A percentile compares a stretch with the other conserved stretches of the same genome.
phyloP scores from a whole-genome alignment of 2,113 vertebrate species.

The Glaucomys volans region DNA sequence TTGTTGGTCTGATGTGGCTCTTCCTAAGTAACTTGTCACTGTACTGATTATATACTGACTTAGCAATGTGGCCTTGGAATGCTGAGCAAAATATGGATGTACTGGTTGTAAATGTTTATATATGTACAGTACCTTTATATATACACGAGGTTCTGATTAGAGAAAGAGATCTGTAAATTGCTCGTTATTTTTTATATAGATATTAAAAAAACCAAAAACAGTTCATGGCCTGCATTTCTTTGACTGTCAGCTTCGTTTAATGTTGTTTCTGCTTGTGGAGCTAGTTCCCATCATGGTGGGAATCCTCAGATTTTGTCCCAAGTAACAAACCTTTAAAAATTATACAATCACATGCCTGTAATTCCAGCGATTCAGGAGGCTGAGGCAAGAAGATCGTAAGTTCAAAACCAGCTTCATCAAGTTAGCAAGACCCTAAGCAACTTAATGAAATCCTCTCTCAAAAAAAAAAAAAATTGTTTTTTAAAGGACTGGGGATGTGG shows the following conservation, averaged over 20 bases:
- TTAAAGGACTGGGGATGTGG: no score
- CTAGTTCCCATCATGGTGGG: not conserved
- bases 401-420: no score
- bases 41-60: conserved; percentile 81
- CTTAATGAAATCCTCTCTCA: no score
- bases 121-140: conserved; percentile 99
- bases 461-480: no score
- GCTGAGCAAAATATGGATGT: conserved; percentile 90
- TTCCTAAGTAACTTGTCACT: conserved; percentile 77
- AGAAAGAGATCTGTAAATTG: conserved; percentile 96
- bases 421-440: no score
- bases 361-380: no score
- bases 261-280: not conserved
- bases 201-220: conserved; percentile 88
- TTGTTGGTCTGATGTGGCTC: conserved; percentile 79
- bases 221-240: conserved; percentile 90
- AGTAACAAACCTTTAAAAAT: not conserved
- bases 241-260: conserved; percentile 85
- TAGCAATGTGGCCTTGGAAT: conserved; percentile 95
- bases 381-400: no score
- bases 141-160: conserved; percentile 92
- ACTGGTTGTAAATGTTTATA: conserved; percentile 99
- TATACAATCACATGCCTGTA: no score
- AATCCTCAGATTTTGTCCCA: not conserved
- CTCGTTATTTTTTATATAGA: conserved; percentile 99